These are phyloP conservation scores for Malurus leucopterus DNA, from an alignment of 2,797 vertebrate species.

Conservation along the genomic window DNA sequence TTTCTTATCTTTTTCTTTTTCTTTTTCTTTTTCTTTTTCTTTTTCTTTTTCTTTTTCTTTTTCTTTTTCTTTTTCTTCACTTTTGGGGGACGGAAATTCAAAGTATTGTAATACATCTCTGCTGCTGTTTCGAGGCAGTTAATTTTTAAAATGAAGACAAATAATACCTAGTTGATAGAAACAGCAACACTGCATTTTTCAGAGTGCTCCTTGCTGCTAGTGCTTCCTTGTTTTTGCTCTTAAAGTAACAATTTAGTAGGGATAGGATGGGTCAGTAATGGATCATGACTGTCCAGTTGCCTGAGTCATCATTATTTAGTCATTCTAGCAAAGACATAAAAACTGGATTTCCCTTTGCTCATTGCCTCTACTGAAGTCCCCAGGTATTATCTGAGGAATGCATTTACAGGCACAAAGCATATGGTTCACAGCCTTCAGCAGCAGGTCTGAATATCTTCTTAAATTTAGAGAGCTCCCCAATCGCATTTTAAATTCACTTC, in stretches of 20 bases:
- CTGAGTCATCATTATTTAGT: background rate
- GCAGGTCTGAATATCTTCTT: background rate
- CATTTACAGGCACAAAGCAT: background rate
- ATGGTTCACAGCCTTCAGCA: background rate
- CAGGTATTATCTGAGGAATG: background rate
- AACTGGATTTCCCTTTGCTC: background rate
- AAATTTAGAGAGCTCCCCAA: background rate
- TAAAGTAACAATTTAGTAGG: background rate
- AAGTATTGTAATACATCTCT: background rate
- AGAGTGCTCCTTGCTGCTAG: background rate
- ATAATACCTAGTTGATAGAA: background rate
- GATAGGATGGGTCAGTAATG: background rate
- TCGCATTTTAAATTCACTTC: background rate
- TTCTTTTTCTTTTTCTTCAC: accelerated
- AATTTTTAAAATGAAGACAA: background rate
- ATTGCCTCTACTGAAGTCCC: background rate
- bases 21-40: too few relatives aligned
- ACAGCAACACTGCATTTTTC: background rate
- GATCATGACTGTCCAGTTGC: background rate
- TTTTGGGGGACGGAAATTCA: background rate
- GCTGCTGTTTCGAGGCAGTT: background rate
- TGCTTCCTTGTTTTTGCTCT: background rate
- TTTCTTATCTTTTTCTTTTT: too few relatives aligned
- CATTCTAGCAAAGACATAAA: background rate
- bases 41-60: background rate